Evolutionary conservation across 2,888 invertebrate genomes (phyloP).

Genomic region (Torymus aiolomorphi): DNA sequence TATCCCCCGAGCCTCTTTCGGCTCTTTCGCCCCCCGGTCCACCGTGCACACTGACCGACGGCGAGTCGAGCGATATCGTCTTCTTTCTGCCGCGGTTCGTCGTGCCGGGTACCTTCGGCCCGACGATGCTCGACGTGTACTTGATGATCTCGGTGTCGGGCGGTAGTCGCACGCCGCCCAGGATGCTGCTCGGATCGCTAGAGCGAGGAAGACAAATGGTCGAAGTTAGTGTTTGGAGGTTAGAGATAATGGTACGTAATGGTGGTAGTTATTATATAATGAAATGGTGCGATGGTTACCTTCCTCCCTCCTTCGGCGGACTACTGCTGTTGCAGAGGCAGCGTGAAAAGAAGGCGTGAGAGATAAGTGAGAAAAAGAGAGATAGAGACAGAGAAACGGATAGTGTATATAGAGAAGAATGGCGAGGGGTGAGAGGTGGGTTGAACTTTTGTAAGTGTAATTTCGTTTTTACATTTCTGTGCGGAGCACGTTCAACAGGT

Average conservation of each 20-base stretch:
- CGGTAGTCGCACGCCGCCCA: constrained; percentile 89
- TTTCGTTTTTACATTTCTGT: too few species aligned
- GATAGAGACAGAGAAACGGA: background rate
- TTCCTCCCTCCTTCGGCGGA: constrained; percentile 73
- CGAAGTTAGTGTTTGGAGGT: too few species aligned
- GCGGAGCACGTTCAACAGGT: too few species aligned
- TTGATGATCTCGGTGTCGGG: constrained; percentile 94
- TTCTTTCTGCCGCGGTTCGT: constrained; percentile 91
- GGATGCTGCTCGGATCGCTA: constrained; percentile 88
- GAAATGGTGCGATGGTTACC: constrained; percentile 65
- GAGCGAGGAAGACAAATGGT: too few species aligned
- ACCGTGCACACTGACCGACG: constrained; percentile 79
- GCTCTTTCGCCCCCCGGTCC: constrained; percentile 71
- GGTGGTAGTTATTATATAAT: too few species aligned
- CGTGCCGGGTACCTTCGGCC: constrained; percentile 89
- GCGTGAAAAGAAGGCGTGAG: constrained; percentile 54
- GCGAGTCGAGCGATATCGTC: constrained; percentile 90
- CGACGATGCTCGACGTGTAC: constrained; percentile 91
- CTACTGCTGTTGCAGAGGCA: constrained; percentile 61
- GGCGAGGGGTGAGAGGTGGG: too few species aligned
- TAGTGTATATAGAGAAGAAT: background rate
- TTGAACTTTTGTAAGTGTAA: too few species aligned
- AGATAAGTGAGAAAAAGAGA: background rate
- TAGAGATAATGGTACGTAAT: too few species aligned
- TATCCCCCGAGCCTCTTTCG: too few species aligned